These are phyloP conservation scores for Sialia sialis DNA, from an alignment of 2,113 vertebrate genomes.

Conservation along the genomic window DNA sequence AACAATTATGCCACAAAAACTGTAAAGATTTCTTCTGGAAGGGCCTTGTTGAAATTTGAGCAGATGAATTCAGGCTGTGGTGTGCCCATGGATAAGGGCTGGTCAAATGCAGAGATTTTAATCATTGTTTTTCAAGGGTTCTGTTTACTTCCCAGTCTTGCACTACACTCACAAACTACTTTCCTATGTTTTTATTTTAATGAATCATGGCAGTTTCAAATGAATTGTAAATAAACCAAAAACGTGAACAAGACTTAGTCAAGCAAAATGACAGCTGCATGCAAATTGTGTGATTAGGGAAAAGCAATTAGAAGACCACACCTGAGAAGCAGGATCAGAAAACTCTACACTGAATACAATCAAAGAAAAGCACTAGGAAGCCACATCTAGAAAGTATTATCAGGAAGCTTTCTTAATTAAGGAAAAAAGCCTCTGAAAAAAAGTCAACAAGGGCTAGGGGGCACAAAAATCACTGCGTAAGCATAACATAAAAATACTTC, in stretches of 20 bases:
- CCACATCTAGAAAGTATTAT: not conserved
- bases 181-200: not conserved
- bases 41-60: not conserved
- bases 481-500: not conserved
- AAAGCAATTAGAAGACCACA: not conserved
- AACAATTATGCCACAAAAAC: not conserved
- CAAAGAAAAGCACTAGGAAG: not conserved
- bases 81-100: not conserved
- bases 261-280: not conserved
- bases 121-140: not conserved
- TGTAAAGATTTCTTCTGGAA: not conserved
- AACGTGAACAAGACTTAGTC: not conserved
- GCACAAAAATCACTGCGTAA: not conserved
- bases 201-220: not conserved
- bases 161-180: not conserved
- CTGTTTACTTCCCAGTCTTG: not conserved
- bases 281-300: not conserved
- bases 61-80: not conserved
- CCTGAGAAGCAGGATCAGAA: not conserved
- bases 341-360: not conserved
- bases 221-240: not conserved
- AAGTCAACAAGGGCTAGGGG: not conserved
- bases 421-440: not conserved
- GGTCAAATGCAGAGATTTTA: not conserved
- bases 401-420: not conserved